A percentile compares a stretch with the other conserved stretches of the same genome.
Conservation (phyloP, 2,113 vertebrate genomes). For the Callionymus lyra region DNA sequence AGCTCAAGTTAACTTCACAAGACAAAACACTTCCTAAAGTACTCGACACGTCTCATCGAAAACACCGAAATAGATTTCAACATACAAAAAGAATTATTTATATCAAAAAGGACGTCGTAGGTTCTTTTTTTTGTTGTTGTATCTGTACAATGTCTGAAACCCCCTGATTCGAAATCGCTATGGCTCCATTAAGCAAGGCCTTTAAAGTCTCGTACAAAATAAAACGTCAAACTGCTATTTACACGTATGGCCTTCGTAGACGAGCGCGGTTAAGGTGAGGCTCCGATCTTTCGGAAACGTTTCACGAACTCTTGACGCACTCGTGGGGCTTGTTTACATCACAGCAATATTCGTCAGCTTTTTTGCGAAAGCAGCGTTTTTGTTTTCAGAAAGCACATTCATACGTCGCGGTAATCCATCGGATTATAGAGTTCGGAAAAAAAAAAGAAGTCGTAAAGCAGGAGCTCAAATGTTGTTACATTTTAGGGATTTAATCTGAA, state of each 20-base stretch:
- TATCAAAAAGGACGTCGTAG: conserved; percentile 52
- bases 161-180: conserved; percentile 58
- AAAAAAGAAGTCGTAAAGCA: too few species aligned
- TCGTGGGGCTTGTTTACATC: too few species aligned
- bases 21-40: conserved; percentile 56
- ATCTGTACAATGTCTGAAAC: conserved; percentile 26
- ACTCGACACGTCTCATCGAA: conserved; percentile 51
- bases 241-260: conserved; percentile 40
- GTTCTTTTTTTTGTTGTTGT: conserved; percentile 42
- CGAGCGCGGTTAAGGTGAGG: conserved; percentile 26
- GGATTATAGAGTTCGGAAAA: too few species aligned
- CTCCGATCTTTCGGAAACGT: conserved; percentile 25
- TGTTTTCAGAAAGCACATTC: too few species aligned
- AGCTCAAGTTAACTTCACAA: conserved; percentile 65
- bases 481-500: too few species aligned
- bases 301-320: too few species aligned
- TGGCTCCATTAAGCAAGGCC: conserved; percentile 63
- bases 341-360: too few species aligned
- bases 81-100: conserved; percentile 56
- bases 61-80: conserved; percentile 37
- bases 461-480: too few species aligned
- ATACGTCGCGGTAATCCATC: too few species aligned
- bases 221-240: conserved; percentile 26
- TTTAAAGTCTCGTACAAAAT: conserved; percentile 11
- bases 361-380: too few species aligned